Evolutionary conservation across 1,140 invertebrate species (phyloP).

Genomic region (Pseudomyrmex sp.): DNA sequence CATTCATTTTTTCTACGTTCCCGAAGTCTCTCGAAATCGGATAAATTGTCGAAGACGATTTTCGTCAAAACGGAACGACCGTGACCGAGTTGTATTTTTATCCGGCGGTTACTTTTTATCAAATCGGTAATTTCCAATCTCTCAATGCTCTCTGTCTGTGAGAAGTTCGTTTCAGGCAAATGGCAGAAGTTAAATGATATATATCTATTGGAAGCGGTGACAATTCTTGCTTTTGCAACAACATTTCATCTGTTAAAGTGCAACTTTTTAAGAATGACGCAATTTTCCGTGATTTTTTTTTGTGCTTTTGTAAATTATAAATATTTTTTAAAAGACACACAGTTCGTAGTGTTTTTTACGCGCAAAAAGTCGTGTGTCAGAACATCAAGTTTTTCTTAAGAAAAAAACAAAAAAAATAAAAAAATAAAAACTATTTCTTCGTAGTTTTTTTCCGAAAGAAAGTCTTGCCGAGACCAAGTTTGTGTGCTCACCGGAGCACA

Average conservation of each 20-base stretch:
- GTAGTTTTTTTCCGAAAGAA: background rate
- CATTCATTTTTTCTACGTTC: slow-evolving; percentile 16
- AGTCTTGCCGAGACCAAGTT: background rate
- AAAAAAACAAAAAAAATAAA: background rate
- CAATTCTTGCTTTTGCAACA: no score
- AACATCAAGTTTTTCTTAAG: no score
- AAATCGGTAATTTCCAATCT: background rate
- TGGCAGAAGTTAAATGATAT: background rate
- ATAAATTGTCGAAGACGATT: background rate
- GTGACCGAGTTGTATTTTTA: slow-evolving; percentile 19
- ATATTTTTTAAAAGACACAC: no score
- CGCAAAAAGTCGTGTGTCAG: no score
- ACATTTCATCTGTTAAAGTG: no score
- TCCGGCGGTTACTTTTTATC: slow-evolving; percentile 1
- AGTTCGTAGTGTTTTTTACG: no score
- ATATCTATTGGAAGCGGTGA: no score
- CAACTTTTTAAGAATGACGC: no score
- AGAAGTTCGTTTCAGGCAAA: no score
- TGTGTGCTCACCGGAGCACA: background rate
- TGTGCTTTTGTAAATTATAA: no score
- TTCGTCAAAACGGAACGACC: no score
- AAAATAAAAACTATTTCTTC: background rate
- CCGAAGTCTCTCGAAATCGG: background rate
- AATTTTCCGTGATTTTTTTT: no score
- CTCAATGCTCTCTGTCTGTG: background rate